Evolutionary conservation across 2,797 vertebrate species (phyloP), one percentile per base, ranked within the genome.

Genomic region (Acrocephalus scirpaceus): DNA sequence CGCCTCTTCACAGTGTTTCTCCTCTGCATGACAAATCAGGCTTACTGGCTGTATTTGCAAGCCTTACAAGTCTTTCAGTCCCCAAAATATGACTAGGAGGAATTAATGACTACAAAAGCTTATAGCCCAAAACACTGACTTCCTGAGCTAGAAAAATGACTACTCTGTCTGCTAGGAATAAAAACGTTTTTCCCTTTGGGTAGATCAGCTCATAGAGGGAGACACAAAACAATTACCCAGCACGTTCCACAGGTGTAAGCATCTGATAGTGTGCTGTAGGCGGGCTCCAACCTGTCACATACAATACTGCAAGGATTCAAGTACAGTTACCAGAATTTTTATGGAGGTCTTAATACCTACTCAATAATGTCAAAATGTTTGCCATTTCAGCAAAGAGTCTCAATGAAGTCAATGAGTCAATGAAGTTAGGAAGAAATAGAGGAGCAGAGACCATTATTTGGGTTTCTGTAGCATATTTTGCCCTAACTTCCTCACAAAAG

Each of bases 261-360:
- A 67, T 53, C 90, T 92, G 96, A 94, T 81, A 87, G 60, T 27
- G 13, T 26, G 74, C 76, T 92, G 74, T 38, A 58, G 54, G 88
- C 88, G 86, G 58, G 62, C 66, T 94, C 79, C 23, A 29, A 70
- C 62, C 69, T 86, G 87, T 86, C 92, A 90, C 53, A 45, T 60
- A 34, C 21, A 79, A 53, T 61, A 67, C 19, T 82, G 45, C 51
- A 85, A 85, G 53, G 45, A 93, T 67, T 79, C 56, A 22, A 73
- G 48, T 57, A 62, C 29, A 91, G 42, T 30, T 53, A 87, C 44
- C 8, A 22, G 60, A 72, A 78, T 75, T 80, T 83, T 81, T 78
- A 60, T 90, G 62, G 69, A 69, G 44, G n/a, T 88, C 79, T 86
- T 81, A 58, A 57, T 76, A 83, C 16, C 70, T 69, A 21, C 51